phyloP scores from a whole-genome alignment of 35 echinoderm and acorn worm genomes.

The Holothuria glaberrima region DNA sequence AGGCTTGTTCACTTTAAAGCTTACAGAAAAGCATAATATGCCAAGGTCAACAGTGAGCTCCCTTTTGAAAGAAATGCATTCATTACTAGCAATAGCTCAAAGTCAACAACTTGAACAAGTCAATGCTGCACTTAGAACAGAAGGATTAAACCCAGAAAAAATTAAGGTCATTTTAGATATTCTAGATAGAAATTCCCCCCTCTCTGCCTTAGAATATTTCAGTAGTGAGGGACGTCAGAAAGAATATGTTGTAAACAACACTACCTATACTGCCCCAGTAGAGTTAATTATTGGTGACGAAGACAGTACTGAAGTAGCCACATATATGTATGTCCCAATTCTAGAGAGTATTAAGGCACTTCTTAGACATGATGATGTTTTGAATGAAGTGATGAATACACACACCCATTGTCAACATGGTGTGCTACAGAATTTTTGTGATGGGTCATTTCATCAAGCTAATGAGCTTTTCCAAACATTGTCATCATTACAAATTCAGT shows the following conservation, averaged over 20 bases:
- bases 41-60: background rate
- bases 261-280: background rate
- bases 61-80: conserved; percentile 18
- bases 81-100: background rate
- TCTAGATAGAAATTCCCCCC: conserved; percentile 4
- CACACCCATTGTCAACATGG: background rate
- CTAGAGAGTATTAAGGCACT: background rate
- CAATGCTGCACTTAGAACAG: background rate
- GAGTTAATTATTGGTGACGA: background rate
- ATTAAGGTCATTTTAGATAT: conserved; percentile 6
- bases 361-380: conserved; percentile 31
- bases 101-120: background rate
- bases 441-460: background rate
- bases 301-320: background rate
- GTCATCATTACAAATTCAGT: conserved; percentile 11
- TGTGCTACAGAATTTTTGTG: conserved; percentile 37
- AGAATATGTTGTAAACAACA: conserved; percentile 17
- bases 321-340: conserved; percentile 29
- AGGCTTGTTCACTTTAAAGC: background rate
- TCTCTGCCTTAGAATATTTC: conserved; percentile 19
- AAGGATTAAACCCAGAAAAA: background rate
- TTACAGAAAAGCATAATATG: background rate
- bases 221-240: conserved; percentile 30
- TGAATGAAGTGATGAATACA: background rate
- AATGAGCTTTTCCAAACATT: background rate